Percentiles rank a stretch among this genome's conserved stretches.
phyloP scores from a whole-genome alignment of 2,888 invertebrate species.

The Steinernema carpocapsae region DNA sequence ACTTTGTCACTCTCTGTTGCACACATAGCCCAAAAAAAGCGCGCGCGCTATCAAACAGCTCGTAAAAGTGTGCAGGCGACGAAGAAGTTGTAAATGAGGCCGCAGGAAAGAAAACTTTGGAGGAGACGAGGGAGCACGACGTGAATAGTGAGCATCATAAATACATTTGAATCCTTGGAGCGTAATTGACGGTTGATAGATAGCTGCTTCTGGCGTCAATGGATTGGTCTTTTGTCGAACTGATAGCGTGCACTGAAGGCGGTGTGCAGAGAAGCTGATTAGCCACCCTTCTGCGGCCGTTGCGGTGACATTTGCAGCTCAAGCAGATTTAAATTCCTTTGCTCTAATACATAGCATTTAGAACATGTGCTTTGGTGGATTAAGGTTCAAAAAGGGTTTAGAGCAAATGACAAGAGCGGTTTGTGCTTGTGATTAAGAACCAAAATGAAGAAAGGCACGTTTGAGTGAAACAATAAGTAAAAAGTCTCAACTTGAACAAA shows the following conservation, averaged over 20 bases:
- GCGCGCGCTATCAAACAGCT: too few species aligned
- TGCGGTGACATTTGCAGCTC: constrained; percentile 3
- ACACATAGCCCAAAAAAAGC: too few species aligned
- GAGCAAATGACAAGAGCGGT: too few species aligned
- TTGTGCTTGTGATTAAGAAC: too few species aligned
- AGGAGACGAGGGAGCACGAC: not conserved
- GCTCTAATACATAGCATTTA: not conserved
- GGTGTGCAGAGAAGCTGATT: constrained; percentile 30
- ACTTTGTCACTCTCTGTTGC: too few species aligned
- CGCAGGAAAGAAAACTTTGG: not conserved
- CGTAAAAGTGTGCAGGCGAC: too few species aligned
- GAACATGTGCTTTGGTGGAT: too few species aligned
- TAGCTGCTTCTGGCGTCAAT: constrained; percentile 26
- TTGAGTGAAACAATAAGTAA: too few species aligned
- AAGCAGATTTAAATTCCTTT: not conserved
- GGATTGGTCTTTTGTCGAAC: constrained; percentile 8
- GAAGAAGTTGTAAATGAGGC: too few species aligned
- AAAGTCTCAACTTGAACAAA: too few species aligned
- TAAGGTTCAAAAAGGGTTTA: too few species aligned
- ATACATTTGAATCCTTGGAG: constrained; percentile 21
- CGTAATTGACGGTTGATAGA: constrained; percentile 31
- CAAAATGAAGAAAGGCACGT: too few species aligned
- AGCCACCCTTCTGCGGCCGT: not conserved
- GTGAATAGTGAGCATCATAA: constrained; percentile 31
- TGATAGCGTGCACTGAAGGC: constrained; percentile 6